Conservation (phyloP, 1,140 invertebrate genomes). For the Drosophila orena region DNA sequence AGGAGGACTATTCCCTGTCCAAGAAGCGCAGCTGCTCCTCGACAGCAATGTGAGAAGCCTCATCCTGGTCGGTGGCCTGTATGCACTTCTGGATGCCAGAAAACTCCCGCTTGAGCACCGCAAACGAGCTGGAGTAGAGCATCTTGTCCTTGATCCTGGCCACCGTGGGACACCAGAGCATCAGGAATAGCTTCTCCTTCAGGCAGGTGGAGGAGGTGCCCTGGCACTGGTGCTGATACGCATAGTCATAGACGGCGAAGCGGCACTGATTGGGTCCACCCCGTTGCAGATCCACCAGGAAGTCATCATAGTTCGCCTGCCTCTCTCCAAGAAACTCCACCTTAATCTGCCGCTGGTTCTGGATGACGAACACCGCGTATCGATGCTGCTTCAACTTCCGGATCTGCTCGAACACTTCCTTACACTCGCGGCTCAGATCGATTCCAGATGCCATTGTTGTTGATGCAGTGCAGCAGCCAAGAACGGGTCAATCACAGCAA, state of each 20-base stretch:
- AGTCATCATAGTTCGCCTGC: conserved; percentile 42
- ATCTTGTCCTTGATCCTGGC: conserved; percentile 61
- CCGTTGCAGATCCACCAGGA: conserved; percentile 33
- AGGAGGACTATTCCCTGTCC: conserved; percentile 33
- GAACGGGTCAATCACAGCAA: not conserved
- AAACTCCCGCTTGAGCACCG: conserved; percentile 40
- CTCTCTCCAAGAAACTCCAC: conserved; percentile 42
- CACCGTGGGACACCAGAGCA: conserved; percentile 59
- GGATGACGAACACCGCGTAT: conserved; percentile 52
- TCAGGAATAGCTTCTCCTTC: conserved; percentile 59
- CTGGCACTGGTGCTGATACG: conserved; percentile 43
- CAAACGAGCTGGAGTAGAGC: conserved; percentile 62
- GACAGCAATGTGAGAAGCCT: conserved; percentile 29
- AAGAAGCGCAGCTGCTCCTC: conserved; percentile 47
- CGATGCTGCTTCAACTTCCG: conserved; percentile 46
- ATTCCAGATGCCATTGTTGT: conserved; percentile 54
- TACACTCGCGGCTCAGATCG: conserved; percentile 30
- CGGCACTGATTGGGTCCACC: conserved; percentile 42
- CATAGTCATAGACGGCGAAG: conserved; percentile 58
- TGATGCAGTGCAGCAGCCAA: not conserved
- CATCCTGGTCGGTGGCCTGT: conserved; percentile 58
- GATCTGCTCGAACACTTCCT: conserved; percentile 50
- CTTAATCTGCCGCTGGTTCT: conserved; percentile 26
- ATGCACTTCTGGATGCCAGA: conserved; percentile 53
- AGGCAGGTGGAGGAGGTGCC: conserved; percentile 23